phyloP scores from a whole-genome alignment of 2,888 invertebrate species.

The Oxystoma pomonae region DNA sequence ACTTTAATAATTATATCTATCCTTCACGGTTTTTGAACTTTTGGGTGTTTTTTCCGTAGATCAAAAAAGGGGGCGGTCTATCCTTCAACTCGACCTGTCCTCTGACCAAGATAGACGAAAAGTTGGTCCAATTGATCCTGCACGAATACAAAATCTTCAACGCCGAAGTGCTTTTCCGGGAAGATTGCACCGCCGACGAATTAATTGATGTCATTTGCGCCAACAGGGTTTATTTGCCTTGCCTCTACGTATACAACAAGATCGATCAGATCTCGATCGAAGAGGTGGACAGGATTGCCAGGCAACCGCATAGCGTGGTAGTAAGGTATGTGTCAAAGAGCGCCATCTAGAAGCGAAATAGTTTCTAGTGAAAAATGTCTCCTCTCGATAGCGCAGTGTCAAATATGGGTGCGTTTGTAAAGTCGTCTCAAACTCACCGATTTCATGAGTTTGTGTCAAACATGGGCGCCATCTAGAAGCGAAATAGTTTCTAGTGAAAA shows the following conservation, averaged over 20 bases:
- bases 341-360: no score
- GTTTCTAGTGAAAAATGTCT: no score
- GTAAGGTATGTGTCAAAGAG: conserved; percentile 74
- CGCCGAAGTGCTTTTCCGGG: conserved; percentile 92
- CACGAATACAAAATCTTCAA: conserved; percentile 98
- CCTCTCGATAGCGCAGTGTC: no score
- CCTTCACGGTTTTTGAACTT: no score
- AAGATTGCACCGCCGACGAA: conserved; percentile 94
- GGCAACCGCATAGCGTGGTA: conserved; percentile 83
- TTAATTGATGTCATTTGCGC: conserved; percentile 97
- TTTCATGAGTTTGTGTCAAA: no score
- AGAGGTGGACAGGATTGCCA: conserved; percentile 92
- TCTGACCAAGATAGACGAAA: conserved; percentile 90
- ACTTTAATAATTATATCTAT: no score
- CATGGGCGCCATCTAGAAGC: no score
- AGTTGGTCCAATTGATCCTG: conserved; percentile 95
- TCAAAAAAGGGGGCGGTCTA: conserved; percentile 93
- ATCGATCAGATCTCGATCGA: conserved; percentile 99
- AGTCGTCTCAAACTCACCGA: no score
- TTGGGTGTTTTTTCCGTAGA: no score
- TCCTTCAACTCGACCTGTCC: conserved; percentile 96
- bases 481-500: no score
- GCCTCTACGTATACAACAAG: conserved; percentile 98
- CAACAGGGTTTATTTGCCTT: conserved; percentile 93
- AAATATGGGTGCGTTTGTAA: no score